These are phyloP conservation scores for Oscheius myriophilus DNA, from an alignment of 2,888 invertebrate species.

Conservation along the genomic window DNA sequence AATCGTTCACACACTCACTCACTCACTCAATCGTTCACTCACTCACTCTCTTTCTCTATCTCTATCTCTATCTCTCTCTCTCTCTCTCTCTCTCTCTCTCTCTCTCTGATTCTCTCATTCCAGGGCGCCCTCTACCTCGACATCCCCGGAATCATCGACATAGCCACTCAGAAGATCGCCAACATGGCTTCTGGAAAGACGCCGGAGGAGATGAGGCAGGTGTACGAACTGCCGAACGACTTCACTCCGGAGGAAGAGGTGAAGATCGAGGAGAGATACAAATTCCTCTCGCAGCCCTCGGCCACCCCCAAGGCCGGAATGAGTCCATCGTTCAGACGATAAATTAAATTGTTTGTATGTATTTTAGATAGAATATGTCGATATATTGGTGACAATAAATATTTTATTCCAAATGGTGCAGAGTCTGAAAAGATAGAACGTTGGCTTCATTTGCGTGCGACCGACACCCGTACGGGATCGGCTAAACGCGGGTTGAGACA, in stretches of 20 bases:
- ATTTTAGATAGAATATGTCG: too few relatives aligned
- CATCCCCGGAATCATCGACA: slow-evolving; percentile 22
- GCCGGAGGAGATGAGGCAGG: slow-evolving; percentile 16
- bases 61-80: not conserved
- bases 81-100: slow-evolving; percentile 3
- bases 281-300: too few relatives aligned
- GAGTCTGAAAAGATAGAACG: too few relatives aligned
- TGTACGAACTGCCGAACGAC: slow-evolving; percentile 12
- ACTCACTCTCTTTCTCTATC: slow-evolving; percentile 1
- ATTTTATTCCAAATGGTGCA: too few relatives aligned
- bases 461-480: too few relatives aligned
- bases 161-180: slow-evolving; percentile 20
- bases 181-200: slow-evolving; percentile 16
- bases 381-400: too few relatives aligned
- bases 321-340: too few relatives aligned
- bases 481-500: too few relatives aligned
- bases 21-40: not conserved
- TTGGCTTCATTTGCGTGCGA: too few relatives aligned
- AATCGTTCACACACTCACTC: not conserved
- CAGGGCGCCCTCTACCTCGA: slow-evolving; percentile 25
- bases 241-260: slow-evolving; percentile 18
- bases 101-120: not conserved
- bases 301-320: too few relatives aligned
- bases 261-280: slow-evolving; percentile 8
- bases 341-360: too few relatives aligned